Base-by-base conservation (phyloP, 92 coral and sea anemone species). In the Montipora capitata region DNA sequence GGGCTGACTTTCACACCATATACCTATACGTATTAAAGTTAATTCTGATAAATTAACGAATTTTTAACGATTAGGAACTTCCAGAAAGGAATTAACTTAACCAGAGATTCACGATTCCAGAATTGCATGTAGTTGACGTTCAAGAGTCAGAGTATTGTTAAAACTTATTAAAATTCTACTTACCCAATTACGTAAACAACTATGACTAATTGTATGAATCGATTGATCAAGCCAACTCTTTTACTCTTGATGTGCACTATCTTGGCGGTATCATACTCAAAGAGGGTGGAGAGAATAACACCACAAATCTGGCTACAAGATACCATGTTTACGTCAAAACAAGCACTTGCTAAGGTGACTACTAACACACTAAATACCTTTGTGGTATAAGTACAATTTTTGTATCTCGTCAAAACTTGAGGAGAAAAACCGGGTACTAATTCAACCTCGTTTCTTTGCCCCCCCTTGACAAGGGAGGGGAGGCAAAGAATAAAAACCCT, bases 191-290 rank as follows among this genome's bases (percentile, higher is more conserved):
- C 89, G 92, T 95, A 95, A 52, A 87, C 94, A 41, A 95, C 79
- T 57, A 95, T 93, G 7, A 68, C 81, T 6, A 95, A 88, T 54
- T 95, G 98, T 13, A 95, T 91, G 17, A 95, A 17, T 40, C 98
- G 85, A 67, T 92, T 94, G 57, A 95, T 94, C 40, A 91, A 75
- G 4, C 98, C 98, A 68, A 95, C 91, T 78, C 89, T 95, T 83
- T 95, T 95, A 95, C 96, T 95, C 76, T 91, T 94, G 18, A 95
- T 95, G 58, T 93, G 96, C 62, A 95, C 98, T 56, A 95, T 94
- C 76, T 95, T 95, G 62, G 89, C 88, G 42, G 98, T 95, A 79
- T 95, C 95, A 66, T 95, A 95, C 54, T 94, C 96, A 35, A 95
- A 88, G 14, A 95, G 57, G 35, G 94, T 72, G 40, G 91, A 40